These are phyloP conservation scores for Cardinalis cardinalis DNA, from an alignment of 2,113 vertebrate species.

Conservation along the genomic window DNA sequence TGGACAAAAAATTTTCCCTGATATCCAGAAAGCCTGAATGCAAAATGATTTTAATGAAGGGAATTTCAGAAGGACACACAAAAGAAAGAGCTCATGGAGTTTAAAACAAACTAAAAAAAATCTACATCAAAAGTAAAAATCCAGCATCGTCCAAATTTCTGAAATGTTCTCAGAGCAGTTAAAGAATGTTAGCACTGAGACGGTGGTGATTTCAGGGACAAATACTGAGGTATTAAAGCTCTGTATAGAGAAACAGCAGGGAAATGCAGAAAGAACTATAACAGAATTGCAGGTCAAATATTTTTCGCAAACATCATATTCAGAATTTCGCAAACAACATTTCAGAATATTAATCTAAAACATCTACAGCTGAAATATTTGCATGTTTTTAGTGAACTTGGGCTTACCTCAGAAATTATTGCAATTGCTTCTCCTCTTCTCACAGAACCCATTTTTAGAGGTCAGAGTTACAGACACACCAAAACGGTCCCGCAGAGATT, in stretches of 20 bases:
- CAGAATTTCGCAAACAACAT: neutral
- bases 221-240: neutral
- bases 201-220: neutral
- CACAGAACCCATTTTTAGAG: slow-evolving; percentile 95
- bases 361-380: neutral
- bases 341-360: neutral
- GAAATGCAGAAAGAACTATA: neutral
- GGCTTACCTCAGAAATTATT: neutral
- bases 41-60: neutral
- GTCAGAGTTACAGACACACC: slow-evolving; percentile 92
- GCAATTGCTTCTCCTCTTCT: slow-evolving; percentile 26
- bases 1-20: neutral
- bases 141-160: neutral
- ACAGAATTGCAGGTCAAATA: neutral
- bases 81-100: neutral
- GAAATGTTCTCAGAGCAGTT: neutral
- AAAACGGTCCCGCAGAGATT: slow-evolving; percentile 85
- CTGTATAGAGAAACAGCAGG: neutral
- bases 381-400: neutral
- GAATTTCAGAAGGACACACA: neutral
- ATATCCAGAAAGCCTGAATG: neutral
- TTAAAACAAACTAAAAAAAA: neutral
- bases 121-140: neutral
- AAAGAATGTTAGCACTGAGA: neutral
- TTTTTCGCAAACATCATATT: neutral